Base-by-base conservation (phyloP, 2,888 invertebrate genomes). In the Julus scanicus region DNA sequence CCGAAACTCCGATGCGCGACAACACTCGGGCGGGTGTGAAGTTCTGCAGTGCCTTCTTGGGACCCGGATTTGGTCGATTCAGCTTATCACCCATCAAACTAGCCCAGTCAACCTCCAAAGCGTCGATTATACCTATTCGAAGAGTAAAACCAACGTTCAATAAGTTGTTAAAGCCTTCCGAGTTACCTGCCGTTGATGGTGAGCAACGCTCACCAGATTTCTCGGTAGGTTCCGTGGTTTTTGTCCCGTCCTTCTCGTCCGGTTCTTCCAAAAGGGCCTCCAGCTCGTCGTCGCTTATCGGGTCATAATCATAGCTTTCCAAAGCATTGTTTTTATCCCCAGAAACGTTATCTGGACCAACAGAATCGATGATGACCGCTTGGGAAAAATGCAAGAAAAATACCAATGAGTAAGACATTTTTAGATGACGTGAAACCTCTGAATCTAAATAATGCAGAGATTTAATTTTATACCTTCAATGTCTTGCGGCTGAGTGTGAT, bases 41-140 rank as follows among this genome's bases (percentile, higher is more conserved):
- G 83, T 96, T 94, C 90, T 95, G 94, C 89, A 97, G 94, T 0
- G 95, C 95, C 6, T 94, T 94, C 90, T 94, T 91, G 91, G 93
- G 92, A 89, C 91, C 91, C 44, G 91, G 91, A 57, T 91, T 90
- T 0, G 89, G 93, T 39, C 89, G 40, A 48, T 89, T 87, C 86
- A 90, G 89, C 80, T 89, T 89, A 83, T 91, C 90, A 17, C 90
- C 95, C 85, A 91, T 90, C 88, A 98, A 93, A 91, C 97, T 97
- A 15, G 97, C 96, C 98, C 98, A 98, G 92, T 98, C 97, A 1
- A 98, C 97, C n/a, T 97, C 97, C 48, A 98, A 93, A n/a, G 97
- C 97, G 92, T 98, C 97, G 6, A 97, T 97, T 89, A 97, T 94
- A 57, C 96, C 95, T 93, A 93, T 91, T 84, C 20, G 2, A 11